Base-by-base conservation (phyloP, 2,113 vertebrate species). In the Aspidoscelis tigris region DNA sequence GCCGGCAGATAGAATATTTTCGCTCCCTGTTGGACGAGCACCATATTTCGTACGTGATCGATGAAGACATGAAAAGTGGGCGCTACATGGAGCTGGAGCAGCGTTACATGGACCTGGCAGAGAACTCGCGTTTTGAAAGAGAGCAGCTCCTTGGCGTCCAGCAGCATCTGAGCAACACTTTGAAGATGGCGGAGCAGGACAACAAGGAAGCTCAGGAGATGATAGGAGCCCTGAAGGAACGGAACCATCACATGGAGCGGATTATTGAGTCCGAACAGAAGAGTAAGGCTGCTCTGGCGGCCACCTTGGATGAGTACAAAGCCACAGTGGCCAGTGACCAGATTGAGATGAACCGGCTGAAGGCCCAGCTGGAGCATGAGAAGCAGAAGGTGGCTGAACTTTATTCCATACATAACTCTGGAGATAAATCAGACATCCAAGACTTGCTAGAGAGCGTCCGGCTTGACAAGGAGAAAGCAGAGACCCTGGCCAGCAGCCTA, bases 151-250 rank as follows among this genome's bases (percentile, higher is more conserved):
- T 99, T 3, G 98, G 98, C 0, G 98, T 99, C 50, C 98, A 99
- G 86, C 98, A 99, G 84, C 98, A 99, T 78, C 81, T 99, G n/a
- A 99, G 98, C 91, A 98, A 98, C 92, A 98, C 98, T 0, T 87
- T 99, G 88, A 98, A 99, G 92, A 98, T 99, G 98, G 98, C 98
- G 0, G 98, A 99, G 21, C 98, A 98, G 88, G 98, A 99, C 93
- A 98, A 99, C 80, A 98, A 98, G 7, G 98, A 99, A 83, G 98
- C 98, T 11, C 98, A 99, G 26, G 97, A 98, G 88, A 96, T 99
- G 95, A 98, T 99, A 43, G 95, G 96, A 24, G 97, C 97, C 0
- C 94, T 98, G 81, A 98, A 98, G 87, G 98, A 99, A 86, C 96
- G 98, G 61, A 98, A 98, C 92, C 98, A 98, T 84, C 97, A 99